Conservation (phyloP, 1,140 invertebrate genomes). For the Drosophila lini region DNA sequence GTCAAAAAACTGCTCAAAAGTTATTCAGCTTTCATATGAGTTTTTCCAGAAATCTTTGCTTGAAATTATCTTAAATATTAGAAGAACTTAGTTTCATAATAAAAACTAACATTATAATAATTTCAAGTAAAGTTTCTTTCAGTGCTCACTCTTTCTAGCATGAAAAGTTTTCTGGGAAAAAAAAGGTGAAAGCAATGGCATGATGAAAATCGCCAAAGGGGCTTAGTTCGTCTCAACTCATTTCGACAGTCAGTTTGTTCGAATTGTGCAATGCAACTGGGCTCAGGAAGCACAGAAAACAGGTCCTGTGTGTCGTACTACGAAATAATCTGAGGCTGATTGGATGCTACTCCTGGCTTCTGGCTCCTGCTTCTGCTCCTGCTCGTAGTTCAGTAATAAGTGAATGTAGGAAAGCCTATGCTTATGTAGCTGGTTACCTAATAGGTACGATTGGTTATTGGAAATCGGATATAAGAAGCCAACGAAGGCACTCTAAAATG, state of each 20-base stretch:
- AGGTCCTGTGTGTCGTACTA: constrained; percentile 4
- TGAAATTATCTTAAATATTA: background rate
- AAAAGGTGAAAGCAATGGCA: background rate
- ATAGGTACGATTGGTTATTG: constrained; percentile 1
- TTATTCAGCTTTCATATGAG: background rate
- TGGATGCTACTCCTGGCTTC: constrained; percentile 10
- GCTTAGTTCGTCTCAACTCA: constrained; percentile 10
- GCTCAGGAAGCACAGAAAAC: constrained; percentile 22
- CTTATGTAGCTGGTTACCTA: constrained; percentile 9
- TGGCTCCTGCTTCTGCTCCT: background rate
- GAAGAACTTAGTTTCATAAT: background rate
- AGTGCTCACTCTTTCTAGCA: constrained; percentile 3
- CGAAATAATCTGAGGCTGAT: constrained; percentile 28
- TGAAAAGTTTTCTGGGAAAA: background rate
- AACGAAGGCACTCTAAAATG: background rate
- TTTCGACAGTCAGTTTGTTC: constrained; percentile 2
- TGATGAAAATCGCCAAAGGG: constrained; percentile 7
- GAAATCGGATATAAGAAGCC: background rate
- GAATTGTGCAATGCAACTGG: constrained; percentile 28
- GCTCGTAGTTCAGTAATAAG: background rate
- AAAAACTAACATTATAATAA: background rate
- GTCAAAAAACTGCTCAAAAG: background rate
- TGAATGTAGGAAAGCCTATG: background rate
- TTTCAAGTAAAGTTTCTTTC: background rate
- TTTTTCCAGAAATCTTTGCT: background rate